Conservation (phyloP, 2,888 invertebrate species). For the Tolmerus cingulatus region DNA sequence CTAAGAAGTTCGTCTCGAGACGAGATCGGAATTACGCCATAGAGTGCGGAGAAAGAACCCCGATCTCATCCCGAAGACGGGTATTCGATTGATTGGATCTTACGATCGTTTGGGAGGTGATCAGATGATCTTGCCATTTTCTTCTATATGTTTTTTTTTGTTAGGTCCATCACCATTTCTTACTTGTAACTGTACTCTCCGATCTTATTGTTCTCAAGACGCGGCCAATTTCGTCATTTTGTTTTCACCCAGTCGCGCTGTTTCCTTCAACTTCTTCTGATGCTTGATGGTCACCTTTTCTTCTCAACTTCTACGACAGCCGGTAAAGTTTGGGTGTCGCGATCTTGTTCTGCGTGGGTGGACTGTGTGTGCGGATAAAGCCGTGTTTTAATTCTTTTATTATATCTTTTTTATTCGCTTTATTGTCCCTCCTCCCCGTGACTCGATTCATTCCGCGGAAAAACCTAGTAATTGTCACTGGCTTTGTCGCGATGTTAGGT, state of each 20-base stretch:
- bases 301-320: not conserved
- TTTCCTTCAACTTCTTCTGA: not conserved
- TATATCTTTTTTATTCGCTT: not conserved
- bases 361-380: not conserved
- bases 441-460: not conserved
- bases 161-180: not conserved
- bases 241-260: not conserved
- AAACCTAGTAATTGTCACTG: not conserved
- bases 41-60: not conserved
- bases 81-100: not conserved
- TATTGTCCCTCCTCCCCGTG: not conserved
- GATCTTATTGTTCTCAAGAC: not conserved
- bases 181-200: conserved; percentile 10
- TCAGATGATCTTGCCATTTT: not conserved
- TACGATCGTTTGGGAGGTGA: not conserved
- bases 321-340: conserved; percentile 12
- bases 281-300: not conserved
- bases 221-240: conserved; percentile 13
- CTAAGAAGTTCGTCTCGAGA: conserved; percentile 14
- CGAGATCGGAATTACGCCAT: not conserved
- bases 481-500: not conserved
- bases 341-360: not conserved
- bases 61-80: not conserved
- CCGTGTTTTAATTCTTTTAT: not conserved
- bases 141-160: not conserved